Evolutionary conservation across 2,113 vertebrate species (phyloP).

Genomic region (Globicephala melas): DNA sequence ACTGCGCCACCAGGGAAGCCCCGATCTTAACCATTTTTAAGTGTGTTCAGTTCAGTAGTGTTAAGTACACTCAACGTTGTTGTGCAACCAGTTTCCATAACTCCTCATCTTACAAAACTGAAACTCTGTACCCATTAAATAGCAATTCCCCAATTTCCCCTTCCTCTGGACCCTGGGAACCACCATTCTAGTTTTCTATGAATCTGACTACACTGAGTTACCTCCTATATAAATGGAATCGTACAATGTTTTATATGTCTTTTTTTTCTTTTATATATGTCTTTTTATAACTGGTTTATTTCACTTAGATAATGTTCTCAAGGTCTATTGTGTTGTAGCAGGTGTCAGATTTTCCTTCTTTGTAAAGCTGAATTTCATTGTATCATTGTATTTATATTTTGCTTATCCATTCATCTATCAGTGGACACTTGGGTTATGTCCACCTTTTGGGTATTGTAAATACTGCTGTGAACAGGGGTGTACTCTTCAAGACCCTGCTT

Average conservation of each 20-base stretch:
- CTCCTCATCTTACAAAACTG: background rate
- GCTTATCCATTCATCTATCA: background rate
- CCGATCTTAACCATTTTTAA: background rate
- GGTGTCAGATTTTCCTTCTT: background rate
- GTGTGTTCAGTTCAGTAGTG: background rate
- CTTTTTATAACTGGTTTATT: background rate
- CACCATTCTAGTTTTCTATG: background rate
- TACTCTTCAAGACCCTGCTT: background rate
- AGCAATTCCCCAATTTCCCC: background rate
- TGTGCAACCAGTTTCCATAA: background rate
- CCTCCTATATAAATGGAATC: background rate
- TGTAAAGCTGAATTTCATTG: background rate
- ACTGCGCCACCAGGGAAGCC: too few species aligned
- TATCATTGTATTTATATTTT: too few species aligned
- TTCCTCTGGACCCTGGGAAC: background rate
- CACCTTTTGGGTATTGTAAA: background rate
- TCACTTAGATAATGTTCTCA: background rate
- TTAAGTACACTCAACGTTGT: background rate
- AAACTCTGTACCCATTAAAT: background rate
- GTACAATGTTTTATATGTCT: background rate
- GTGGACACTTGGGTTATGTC: background rate
- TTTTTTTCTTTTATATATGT: background rate
- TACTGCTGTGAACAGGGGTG: background rate
- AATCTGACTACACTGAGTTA: background rate
- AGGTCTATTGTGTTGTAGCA: background rate